A percentile compares a stretch with the other conserved stretches of the same genome.
These are phyloP conservation scores for Catocala fraxini DNA, from an alignment of 2,888 invertebrate genomes.

Conservation along the genomic window DNA sequence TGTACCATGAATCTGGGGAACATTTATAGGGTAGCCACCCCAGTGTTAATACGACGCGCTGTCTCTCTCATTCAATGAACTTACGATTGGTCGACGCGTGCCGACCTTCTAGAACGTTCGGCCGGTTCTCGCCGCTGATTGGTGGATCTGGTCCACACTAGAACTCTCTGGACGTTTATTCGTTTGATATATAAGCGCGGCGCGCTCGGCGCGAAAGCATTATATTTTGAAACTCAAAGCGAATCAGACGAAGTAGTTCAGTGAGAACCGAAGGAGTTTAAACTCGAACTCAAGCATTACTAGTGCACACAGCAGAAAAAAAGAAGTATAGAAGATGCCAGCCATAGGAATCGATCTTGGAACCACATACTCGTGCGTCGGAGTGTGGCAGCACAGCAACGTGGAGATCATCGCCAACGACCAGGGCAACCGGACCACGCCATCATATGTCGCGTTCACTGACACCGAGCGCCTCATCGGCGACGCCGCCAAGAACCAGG, in stretches of 20 bases:
- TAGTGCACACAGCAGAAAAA: constrained; percentile 21
- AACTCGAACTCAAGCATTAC: constrained; percentile 21
- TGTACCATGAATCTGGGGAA: constrained; percentile 17
- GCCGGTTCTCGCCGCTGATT: constrained; percentile 52
- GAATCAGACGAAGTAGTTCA: constrained; percentile 63
- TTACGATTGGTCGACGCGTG: constrained; percentile 56
- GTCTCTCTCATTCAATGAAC: constrained; percentile 42
- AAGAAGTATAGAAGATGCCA: constrained; percentile 60
- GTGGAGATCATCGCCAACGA: constrained; percentile 96
- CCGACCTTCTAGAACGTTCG: constrained; percentile 63
- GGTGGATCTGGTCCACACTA: constrained; percentile 56
- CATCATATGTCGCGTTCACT: constrained; percentile 95
- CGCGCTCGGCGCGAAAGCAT: constrained; percentile 68
- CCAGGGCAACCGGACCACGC: constrained; percentile 95
- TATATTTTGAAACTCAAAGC: constrained; percentile 73
- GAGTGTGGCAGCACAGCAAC: constrained; percentile 94
- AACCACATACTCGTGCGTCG: constrained; percentile 95
- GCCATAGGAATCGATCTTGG: constrained; percentile 90
- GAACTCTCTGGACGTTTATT: constrained; percentile 68
- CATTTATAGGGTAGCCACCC: constrained; percentile 29
- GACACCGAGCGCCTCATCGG: constrained; percentile 95
- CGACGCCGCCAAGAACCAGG: constrained; percentile 95
- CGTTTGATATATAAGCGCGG: constrained; percentile 65
- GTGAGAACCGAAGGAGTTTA: constrained; percentile 62
- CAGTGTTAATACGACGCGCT: constrained; percentile 15